Evolutionary conservation across 2,888 invertebrate species (phyloP), one percentile per base, ranked within the genome.

Genomic region (Cephus sareptanus): DNA sequence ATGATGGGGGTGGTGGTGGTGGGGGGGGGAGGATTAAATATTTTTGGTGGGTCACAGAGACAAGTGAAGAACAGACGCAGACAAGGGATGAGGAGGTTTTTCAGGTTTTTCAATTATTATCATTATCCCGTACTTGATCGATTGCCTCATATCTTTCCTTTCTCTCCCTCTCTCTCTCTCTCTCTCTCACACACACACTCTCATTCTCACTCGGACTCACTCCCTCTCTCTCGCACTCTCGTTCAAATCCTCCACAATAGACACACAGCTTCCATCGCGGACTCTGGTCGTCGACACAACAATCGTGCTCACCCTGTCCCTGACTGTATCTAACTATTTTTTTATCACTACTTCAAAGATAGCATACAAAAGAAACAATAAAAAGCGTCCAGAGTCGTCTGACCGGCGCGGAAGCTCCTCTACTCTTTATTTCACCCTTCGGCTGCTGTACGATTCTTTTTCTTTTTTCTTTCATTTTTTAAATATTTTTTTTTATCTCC

Each of bases 21-120:
- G 76, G 73, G 11, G 11, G 35, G 2, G 12, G 35, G 35, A 0
- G 35, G 11, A 12, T 70, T 74, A 77, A 76, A 81, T 80, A 56
- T 74, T 83, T 78, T 85, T 82, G 82, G 85, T 84, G 86, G 84
- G 84, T 84, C 81, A 76, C 77, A 83, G 77, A 87, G 85, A 86
- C 88, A 90, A 88, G 90, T 89, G 88, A 89, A 88, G 89, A 87
- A 89, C 87, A 90, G 91, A 92, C 91, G 90, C 89, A 92, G 91
- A 92, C 91, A 91, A 91, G 88, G 88, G 90, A 90, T 85, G 83
- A 87, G 90, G 88, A 86, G 80, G 81, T 56, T 56, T 23, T 56
- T 56, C 9, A 56, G 56, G 56, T 23, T 56, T 40, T 56, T 56
- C 15, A 56, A 56, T 56, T 56, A 56, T 56, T 56, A 56, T 56